Percentiles rank a stretch among this genome's conserved stretches.
Evolutionary conservation across 2,113 vertebrate genomes (phyloP).

Genomic region (Mesitornis unicolor): DNA sequence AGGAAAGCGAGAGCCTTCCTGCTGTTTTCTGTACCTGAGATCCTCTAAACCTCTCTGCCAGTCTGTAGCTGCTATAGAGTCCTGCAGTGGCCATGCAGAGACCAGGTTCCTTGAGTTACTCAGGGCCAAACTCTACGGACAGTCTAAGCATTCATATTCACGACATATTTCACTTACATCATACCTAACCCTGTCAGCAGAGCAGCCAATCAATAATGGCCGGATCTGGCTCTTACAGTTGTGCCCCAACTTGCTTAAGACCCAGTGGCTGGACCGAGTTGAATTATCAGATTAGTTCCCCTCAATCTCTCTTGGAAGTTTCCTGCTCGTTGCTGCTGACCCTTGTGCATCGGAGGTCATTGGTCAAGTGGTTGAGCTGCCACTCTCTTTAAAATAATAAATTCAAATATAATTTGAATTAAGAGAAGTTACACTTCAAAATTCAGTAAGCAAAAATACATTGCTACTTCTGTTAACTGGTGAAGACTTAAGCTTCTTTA

Average conservation of each 20-base stretch:
- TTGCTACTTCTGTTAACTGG: not conserved
- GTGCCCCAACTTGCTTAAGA: not conserved
- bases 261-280: not conserved
- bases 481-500: not conserved
- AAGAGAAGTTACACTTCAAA: not conserved
- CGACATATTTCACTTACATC: rapidly evolving
- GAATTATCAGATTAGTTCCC: not conserved
- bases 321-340: not conserved
- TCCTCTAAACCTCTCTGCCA: not conserved
- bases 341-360: not conserved
- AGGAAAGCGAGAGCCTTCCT: not conserved
- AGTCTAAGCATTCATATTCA: not conserved
- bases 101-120: not conserved
- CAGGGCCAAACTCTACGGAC: not conserved
- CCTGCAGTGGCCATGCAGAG: not conserved
- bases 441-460: not conserved
- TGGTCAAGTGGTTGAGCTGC: not conserved
- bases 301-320: not conserved
- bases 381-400: not conserved
- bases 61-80: not conserved
- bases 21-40: not conserved
- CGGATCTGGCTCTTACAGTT: not conserved
- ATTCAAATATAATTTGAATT: not conserved
- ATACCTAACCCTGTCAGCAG: not conserved
- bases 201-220: not conserved